Base-by-base conservation (phyloP, 2,888 invertebrate genomes). In the Clepsis dumicolana region DNA sequence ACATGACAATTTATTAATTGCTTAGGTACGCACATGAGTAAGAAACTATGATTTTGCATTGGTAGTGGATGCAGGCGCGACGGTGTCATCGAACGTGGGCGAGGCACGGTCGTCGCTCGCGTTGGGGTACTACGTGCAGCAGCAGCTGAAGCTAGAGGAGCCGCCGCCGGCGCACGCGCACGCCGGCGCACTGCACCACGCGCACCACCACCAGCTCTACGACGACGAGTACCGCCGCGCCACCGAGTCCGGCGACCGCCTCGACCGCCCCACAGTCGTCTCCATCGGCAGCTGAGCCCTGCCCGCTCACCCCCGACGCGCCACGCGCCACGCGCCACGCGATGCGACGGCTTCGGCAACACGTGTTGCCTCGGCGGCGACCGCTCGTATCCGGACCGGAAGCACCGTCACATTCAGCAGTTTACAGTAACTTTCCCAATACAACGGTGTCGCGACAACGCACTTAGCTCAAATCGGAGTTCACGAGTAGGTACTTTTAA, bases 181-280 rank as follows among this genome's bases (percentile, higher is more conserved):
- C 61, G 57, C 64, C 10, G 64, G 57, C 81, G 77, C 83, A 67
- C 73, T 81, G 75, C 80, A 80, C 74, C 80, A 78, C 76, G 76
- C 75, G 63, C 76, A 78, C 76, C 52, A 74, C 68, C 78, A 71
- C 73, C 66, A 64, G 53, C 75, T 70, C 70, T 83, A 82, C 70
- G 85, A 83, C 65, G 74, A 56, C 68, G 85, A 84, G 78, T 86
- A 81, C 85, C 82, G 87, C 69, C 84, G 84, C 81, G 81, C 77
- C 72, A 75, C 72, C 71, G 86, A 84, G 64, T 29, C 72, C 48
- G 68, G 68, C 72, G 87, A 86, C 63, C 93, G 93, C 38, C 80
- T 88, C 64, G 94, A 94, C 27, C 90, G 94, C 69, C 90, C 94
- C 72, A 92, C 94, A 67, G 94, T 94, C 69, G 94, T 94, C 32